Evolutionary conservation across 2,888 invertebrate species (phyloP).

Genomic region (Urechis unicinctus): DNA sequence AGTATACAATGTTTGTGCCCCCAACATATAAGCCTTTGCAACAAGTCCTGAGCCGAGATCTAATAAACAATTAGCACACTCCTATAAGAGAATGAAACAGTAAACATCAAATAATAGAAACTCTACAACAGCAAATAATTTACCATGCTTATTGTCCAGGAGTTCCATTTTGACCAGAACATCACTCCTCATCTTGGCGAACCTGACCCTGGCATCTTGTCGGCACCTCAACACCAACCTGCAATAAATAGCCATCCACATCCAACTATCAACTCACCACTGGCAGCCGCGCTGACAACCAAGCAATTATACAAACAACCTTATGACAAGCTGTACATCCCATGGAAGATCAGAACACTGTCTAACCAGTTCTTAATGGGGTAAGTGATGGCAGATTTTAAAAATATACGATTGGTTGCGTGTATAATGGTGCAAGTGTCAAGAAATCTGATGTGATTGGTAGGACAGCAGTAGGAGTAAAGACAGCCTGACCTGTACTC

Average conservation of each 20-base stretch:
- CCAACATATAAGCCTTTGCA: background rate
- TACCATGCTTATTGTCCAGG: slow-evolving; percentile 90
- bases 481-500: slow-evolving; percentile 85
- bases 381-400: background rate
- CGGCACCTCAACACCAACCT: slow-evolving; percentile 88
- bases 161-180: slow-evolving; percentile 92
- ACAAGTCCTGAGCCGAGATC: no score
- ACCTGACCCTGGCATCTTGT: slow-evolving; percentile 80
- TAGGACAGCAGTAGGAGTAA: no score
- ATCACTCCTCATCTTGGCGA: slow-evolving; percentile 69
- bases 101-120: no score
- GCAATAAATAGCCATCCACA: slow-evolving; percentile 27
- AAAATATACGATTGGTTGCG: background rate
- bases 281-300: no score
- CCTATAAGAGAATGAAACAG: no score
- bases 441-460: background rate
- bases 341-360: background rate
- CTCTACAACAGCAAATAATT: no score
- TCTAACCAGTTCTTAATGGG: background rate
- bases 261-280: no score
- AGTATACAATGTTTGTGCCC: background rate
- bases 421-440: background rate
- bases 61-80: no score
- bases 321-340: no score
- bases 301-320: no score